phyloP scores from a whole-genome alignment of 2,797 vertebrate genomes.

The Sebastes vulpes region DNA sequence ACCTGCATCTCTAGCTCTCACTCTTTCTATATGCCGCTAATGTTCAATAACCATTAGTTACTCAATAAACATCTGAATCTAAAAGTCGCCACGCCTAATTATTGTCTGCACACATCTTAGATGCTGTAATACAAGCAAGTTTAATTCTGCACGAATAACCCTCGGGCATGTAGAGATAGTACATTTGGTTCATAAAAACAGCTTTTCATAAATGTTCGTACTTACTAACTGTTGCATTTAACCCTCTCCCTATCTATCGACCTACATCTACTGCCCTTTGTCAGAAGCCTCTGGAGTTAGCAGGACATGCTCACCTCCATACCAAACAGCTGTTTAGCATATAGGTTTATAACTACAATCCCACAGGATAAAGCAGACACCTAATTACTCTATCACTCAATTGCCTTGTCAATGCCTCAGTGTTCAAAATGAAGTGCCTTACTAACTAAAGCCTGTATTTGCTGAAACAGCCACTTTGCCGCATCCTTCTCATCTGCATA shows the following conservation, averaged over 20 bases:
- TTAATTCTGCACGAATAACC: background rate
- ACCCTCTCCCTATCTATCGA: background rate
- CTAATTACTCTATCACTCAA: slow-evolving; percentile 73
- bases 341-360: slow-evolving; percentile 54
- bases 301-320: slow-evolving; percentile 34
- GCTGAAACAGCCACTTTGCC: slow-evolving; percentile 22
- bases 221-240: background rate
- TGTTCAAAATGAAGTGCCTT: slow-evolving; percentile 33
- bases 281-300: background rate
- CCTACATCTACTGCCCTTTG: slow-evolving; percentile 11
- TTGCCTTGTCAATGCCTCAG: slow-evolving; percentile 61
- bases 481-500: slow-evolving; percentile 59
- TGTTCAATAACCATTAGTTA: background rate
- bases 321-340: slow-evolving; percentile 72
- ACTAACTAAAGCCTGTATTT: slow-evolving; percentile 22
- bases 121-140: background rate
- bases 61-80: slow-evolving; percentile 11
- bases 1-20: slow-evolving; percentile 24
- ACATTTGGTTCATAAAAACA: background rate
- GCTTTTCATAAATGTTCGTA: background rate
- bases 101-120: background rate
- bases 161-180: background rate
- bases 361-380: slow-evolving; percentile 52
- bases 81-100: slow-evolving; percentile 1
- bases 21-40: background rate